Evolutionary conservation across 2,797 vertebrate genomes (phyloP), one percentile per base, ranked within the genome.

Genomic region (Lithobates sylvaticus): DNA sequence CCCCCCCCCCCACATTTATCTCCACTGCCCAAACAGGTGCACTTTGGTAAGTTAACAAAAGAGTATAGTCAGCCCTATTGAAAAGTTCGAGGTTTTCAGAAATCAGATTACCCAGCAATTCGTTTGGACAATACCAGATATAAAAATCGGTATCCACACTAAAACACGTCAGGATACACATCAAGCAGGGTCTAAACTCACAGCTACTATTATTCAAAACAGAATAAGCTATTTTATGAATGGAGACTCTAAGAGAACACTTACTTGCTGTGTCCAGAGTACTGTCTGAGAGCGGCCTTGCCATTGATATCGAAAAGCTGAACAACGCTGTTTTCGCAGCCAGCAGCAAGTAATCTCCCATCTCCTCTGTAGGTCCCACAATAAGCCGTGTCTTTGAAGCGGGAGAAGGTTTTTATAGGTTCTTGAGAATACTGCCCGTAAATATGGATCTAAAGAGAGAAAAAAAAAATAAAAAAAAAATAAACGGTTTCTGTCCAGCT

Each of bases 391-490:
- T 97, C 96, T 85, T 95, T 96, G 91, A 99, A 99, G 9, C 96
- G 94, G 0, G 96, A 97, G 89, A 98, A 99, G 0, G 96, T 93
- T 91, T 96, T 97, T 81, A 98, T 88, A 3, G 98, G 98, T 86
- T 98, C 97, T 89, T 97, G 97, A 16, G 98, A 98, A 84, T 97
- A 97, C 0, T 94, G 95, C 1, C 97, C 96, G 3, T 99, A 99
- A 83, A 99, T 92, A 87, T 99, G 97, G 89, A 99, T 93, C 98
- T 99, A 89, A 72, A 42, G 32, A 6, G 16, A 77, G n/a, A n/a
- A n/a, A n/a, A n/a, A n/a, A n/a, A n/a, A n/a, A n/a, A n/a, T n/a
- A n/a, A n/a, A n/a, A n/a, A n/a, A n/a, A n/a, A n/a, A n/a, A n/a
- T n/a, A 65, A 72, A 54, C 18, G 0, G 34, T 36, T 36, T 50